These are phyloP conservation scores for Oligia strigilis DNA, from an alignment of 2,888 invertebrate genomes.

Conservation along the genomic window DNA sequence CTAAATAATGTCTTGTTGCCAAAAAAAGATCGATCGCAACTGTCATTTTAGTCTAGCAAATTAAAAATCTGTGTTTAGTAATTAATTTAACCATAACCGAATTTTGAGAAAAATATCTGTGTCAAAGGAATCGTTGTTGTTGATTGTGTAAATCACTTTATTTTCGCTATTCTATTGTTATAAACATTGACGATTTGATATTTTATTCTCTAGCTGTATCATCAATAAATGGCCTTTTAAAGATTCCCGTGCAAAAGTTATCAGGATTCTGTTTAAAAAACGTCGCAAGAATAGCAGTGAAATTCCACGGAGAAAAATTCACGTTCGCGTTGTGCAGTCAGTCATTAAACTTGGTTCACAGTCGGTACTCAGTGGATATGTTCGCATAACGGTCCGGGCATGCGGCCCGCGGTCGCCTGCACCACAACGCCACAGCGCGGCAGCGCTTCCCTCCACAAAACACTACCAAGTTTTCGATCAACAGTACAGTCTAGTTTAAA, in stretches of 20 bases:
- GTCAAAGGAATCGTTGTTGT: constrained; percentile 23
- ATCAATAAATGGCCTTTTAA: not conserved
- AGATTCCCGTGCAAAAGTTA: not conserved
- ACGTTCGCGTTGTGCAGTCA: constrained; percentile 74
- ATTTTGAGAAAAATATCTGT: constrained; percentile 34
- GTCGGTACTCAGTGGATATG: constrained; percentile 68
- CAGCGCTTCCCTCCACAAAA: constrained; percentile 52
- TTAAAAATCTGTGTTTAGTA: not conserved
- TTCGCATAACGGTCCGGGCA: constrained; percentile 75
- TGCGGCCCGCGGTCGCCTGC: constrained; percentile 54
- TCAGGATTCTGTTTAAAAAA: constrained; percentile 21
- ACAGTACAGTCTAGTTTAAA: constrained; percentile 46
- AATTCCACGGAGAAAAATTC: constrained; percentile 67
- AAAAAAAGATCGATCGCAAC: not conserved
- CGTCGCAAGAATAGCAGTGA: constrained; percentile 36
- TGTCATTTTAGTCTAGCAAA: not conserved
- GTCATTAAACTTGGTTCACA: constrained; percentile 75
- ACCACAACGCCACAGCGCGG: constrained; percentile 49
- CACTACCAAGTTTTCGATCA: constrained; percentile 51
- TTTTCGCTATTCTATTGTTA: constrained; percentile 19
- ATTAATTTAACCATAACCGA: not conserved
- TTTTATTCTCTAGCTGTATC: constrained; percentile 1
- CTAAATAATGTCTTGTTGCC: not conserved
- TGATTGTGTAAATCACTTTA: constrained; percentile 26
- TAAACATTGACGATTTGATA: constrained; percentile 3